Evolutionary conservation across 2,113 vertebrate genomes (phyloP).

Genomic region (Tapirus terrestris): DNA sequence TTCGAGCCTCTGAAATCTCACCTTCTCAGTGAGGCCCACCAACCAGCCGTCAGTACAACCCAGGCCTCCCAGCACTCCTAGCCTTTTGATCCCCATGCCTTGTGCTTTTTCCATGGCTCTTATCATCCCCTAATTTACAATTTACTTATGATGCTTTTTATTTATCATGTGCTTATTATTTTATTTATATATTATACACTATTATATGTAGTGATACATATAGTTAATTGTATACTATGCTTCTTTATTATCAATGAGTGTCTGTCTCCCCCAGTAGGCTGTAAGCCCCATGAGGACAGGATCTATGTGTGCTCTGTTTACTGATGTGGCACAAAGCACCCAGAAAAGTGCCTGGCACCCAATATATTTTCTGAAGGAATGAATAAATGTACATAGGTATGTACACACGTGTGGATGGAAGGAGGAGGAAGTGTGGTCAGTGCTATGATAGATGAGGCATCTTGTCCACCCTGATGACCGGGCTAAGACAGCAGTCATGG

Average conservation of each 20-base stretch:
- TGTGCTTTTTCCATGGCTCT: neutral
- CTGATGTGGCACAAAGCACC: neutral
- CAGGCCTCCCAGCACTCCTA: neutral
- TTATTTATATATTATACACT: neutral
- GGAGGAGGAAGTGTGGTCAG: neutral
- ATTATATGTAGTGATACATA: neutral
- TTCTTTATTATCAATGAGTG: neutral
- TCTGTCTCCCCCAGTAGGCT: neutral
- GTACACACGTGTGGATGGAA: fast-evolving
- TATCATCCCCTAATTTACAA: neutral
- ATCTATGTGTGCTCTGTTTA: neutral
- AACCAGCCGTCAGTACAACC: neutral
- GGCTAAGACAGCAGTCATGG: neutral
- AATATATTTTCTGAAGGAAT: neutral
- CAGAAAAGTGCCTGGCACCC: neutral
- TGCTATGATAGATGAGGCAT: neutral
- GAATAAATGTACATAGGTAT: neutral
- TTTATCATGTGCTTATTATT: neutral
- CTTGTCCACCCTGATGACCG: neutral
- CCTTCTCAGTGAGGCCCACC: neutral
- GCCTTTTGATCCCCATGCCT: neutral
- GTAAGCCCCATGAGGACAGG: neutral
- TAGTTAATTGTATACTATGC: neutral
- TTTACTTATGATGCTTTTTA: neutral
- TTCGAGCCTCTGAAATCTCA: neutral